Conservation (phyloP, 2,113 vertebrate genomes). For the Puma concolor region DNA sequence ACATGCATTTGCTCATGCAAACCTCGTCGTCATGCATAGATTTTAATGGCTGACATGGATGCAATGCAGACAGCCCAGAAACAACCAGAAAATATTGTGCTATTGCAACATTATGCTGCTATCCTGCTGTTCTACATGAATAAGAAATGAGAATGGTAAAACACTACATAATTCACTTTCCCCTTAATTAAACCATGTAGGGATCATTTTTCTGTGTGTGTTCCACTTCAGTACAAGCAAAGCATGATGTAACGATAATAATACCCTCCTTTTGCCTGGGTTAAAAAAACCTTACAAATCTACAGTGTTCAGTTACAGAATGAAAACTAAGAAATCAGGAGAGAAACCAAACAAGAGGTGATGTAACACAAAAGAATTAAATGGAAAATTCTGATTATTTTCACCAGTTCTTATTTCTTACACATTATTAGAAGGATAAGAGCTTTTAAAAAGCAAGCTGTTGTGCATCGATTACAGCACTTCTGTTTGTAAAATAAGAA, state of each 20-base stretch:
- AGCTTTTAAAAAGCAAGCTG: not conserved
- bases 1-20: slow-evolving; percentile 87
- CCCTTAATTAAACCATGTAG: slow-evolving; percentile 79
- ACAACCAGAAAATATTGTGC: slow-evolving; percentile 89
- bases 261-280: slow-evolving; percentile 40
- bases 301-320: slow-evolving; percentile 61
- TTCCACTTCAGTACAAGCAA: slow-evolving; percentile 82
- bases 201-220: slow-evolving; percentile 76
- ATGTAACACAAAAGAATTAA: slow-evolving; percentile 52
- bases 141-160: slow-evolving; percentile 91
- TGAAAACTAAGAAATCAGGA: slow-evolving; percentile 59
- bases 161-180: slow-evolving; percentile 80
- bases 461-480: not conserved
- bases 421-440: slow-evolving; percentile 5
- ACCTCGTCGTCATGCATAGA: slow-evolving; percentile 86
- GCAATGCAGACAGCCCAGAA: slow-evolving; percentile 91
- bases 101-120: slow-evolving; percentile 87
- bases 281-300: slow-evolving; percentile 63
- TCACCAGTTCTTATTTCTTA: slow-evolving; percentile 40
- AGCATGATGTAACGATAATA: slow-evolving; percentile 76
- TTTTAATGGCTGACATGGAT: slow-evolving; percentile 86
- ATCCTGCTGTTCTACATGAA: slow-evolving; percentile 89
- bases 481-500: slow-evolving; percentile 21
- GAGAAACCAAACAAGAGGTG: slow-evolving; percentile 53
- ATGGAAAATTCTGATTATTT: slow-evolving; percentile 52